A percentile compares a stretch with the other conserved stretches of the same genome.
phyloP scores from a whole-genome alignment of 2,797 vertebrate species.

The Sparidentex hasta region DNA sequence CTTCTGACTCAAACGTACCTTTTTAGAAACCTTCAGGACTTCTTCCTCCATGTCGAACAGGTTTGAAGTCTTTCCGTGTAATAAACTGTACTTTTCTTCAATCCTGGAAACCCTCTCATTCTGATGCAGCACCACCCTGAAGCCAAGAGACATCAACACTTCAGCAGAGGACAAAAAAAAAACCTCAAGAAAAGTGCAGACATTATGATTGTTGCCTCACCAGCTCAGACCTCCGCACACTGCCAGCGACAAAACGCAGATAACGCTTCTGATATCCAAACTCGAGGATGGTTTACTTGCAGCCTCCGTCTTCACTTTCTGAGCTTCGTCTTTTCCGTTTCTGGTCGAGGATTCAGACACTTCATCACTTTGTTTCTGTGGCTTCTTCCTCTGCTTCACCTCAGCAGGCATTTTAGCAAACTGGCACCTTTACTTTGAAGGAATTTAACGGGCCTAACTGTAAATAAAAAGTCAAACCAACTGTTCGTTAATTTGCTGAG shows the following conservation, averaged over 20 bases:
- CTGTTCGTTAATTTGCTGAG: not conserved
- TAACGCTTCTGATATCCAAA: constrained; percentile 67
- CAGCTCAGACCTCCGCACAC: constrained; percentile 76
- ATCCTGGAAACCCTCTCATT: constrained; percentile 88
- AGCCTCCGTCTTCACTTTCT: constrained; percentile 31
- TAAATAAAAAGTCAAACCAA: not conserved
- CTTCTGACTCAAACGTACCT: constrained; percentile 83
- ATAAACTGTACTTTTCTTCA: constrained; percentile 87
- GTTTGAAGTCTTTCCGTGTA: constrained; percentile 85
- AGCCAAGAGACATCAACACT: constrained; percentile 9
- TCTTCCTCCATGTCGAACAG: constrained; percentile 88
- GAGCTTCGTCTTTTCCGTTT: constrained; percentile 48
- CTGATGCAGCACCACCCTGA: constrained; percentile 91
- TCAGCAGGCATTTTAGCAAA: constrained; percentile 80
- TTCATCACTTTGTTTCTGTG: constrained; percentile 62
- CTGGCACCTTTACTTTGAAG: not conserved
- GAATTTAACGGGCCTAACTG: not conserved
- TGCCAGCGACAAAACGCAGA: constrained; percentile 75
- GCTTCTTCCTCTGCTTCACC: constrained; percentile 83
- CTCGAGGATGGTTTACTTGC: constrained; percentile 22
- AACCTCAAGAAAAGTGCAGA: accelerated
- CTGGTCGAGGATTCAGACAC: constrained; percentile 9
- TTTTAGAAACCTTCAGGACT: constrained; percentile 88
- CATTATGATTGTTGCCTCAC: constrained; percentile 60
- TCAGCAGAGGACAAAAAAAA: not conserved